phyloP scores from a whole-genome alignment of 2,113 vertebrate species.

The Oceanodroma tethys region DNA sequence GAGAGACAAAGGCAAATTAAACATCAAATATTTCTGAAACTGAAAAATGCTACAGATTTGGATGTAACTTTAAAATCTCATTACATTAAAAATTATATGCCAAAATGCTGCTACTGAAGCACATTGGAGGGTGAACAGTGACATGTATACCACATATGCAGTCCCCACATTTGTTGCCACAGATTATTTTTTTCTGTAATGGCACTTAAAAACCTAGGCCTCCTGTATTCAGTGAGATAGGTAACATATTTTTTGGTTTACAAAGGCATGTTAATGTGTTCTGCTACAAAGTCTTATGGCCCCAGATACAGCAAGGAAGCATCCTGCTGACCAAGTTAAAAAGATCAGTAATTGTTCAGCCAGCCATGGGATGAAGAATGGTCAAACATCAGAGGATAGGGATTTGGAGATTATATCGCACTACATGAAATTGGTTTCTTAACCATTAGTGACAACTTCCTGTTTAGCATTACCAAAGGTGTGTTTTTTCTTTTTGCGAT shows the following conservation, averaged over 20 bases:
- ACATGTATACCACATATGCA: fast-evolving
- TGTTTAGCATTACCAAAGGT: background rate
- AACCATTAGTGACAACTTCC: background rate
- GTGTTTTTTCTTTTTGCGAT: background rate
- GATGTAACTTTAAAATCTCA: background rate
- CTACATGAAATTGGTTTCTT: background rate
- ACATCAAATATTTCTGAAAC: background rate
- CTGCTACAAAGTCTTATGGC: background rate
- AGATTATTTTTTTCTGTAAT: background rate
- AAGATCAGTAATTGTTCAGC: background rate
- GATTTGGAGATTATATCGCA: background rate
- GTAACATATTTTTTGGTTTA: background rate
- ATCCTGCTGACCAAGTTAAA: background rate
- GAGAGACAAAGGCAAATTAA: background rate
- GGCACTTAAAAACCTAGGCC: background rate
- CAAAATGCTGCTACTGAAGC: background rate
- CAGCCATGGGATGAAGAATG: background rate
- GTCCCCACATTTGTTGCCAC: background rate
- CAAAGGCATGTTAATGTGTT: background rate
- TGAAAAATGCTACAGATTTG: background rate
- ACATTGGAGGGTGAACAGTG: fast-evolving
- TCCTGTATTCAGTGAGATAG: background rate
- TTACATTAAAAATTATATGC: background rate
- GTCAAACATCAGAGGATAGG: background rate
- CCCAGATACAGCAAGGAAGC: background rate